Conservation (phyloP, 1,140 invertebrate species). For the Drosophila teissieri region DNA sequence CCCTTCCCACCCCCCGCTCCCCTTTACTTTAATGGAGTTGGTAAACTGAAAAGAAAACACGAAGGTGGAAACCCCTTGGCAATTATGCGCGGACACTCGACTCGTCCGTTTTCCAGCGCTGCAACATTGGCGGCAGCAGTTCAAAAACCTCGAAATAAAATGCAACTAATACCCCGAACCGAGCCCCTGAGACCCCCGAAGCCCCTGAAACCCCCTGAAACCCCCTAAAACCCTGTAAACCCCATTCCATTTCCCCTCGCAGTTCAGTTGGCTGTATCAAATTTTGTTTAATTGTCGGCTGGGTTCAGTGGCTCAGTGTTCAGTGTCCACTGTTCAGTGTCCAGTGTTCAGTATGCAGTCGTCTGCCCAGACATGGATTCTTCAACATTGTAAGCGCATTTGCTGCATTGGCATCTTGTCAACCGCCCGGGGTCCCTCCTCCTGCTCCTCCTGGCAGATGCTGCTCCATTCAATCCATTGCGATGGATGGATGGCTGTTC, state of each 20-base stretch:
- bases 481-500: conserved; percentile 24
- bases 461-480: conserved; percentile 14
- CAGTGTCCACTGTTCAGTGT: background rate
- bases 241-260: background rate
- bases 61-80: conserved; percentile 5
- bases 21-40: too few relatives aligned
- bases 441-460: background rate
- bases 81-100: conserved; percentile 54
- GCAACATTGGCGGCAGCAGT: conserved; percentile 42
- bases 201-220: too few relatives aligned
- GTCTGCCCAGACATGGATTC: conserved; percentile 75
- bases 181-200: background rate
- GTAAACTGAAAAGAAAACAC: background rate
- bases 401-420: conserved; percentile 80
- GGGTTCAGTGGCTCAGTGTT: conserved; percentile 12
- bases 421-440: conserved; percentile 16
- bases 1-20: too few relatives aligned
- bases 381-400: conserved; percentile 80
- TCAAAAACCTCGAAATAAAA: conserved; percentile 72
- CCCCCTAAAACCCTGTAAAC: background rate
- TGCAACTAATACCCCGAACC: conserved; percentile 54
- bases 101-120: conserved; percentile 10
- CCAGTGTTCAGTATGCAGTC: conserved; percentile 40
- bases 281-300: conserved; percentile 78
- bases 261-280: conserved; percentile 61